phyloP scores from a whole-genome alignment of 2,888 invertebrate genomes.

The Eupithecia dodoneata region DNA sequence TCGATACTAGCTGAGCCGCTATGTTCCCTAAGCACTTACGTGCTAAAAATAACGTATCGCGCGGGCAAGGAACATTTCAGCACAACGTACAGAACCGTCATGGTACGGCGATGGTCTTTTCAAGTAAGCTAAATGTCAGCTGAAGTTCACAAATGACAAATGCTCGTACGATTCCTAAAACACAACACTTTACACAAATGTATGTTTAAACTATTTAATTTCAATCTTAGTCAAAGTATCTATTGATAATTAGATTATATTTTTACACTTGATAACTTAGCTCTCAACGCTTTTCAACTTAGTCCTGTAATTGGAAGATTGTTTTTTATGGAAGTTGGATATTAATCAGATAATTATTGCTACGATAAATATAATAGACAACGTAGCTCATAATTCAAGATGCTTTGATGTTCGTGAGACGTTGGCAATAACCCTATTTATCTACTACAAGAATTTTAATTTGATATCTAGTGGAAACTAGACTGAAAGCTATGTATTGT shows the following conservation, averaged over 20 bases:
- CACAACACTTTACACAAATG: not conserved
- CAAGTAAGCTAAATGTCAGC: not conserved
- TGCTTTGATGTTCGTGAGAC: no score
- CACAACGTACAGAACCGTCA: not conserved
- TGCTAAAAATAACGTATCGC: slow-evolving; percentile 8
- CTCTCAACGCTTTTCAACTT: no score
- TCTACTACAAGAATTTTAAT: not conserved
- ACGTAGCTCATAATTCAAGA: no score
- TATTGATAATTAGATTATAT: no score
- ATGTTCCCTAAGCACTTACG: slow-evolving; percentile 13
- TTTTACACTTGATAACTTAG: no score
- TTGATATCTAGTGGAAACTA: not conserved
- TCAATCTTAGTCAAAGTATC: no score
- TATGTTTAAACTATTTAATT: no score
- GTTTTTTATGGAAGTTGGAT: not conserved
- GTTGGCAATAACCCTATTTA: no score
- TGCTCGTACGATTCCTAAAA: not conserved
- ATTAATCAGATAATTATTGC: not conserved
- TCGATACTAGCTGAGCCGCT: slow-evolving; percentile 7
- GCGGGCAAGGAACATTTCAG: not conserved
- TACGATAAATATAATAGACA: no score
- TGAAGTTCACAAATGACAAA: not conserved
- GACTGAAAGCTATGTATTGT: not conserved
- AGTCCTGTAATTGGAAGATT: no score
- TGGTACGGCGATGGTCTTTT: not conserved